Evolutionary conservation across 2,113 vertebrate genomes (phyloP), one percentile per base, ranked within the genome.

Genomic region (Amphiprion percula): DNA sequence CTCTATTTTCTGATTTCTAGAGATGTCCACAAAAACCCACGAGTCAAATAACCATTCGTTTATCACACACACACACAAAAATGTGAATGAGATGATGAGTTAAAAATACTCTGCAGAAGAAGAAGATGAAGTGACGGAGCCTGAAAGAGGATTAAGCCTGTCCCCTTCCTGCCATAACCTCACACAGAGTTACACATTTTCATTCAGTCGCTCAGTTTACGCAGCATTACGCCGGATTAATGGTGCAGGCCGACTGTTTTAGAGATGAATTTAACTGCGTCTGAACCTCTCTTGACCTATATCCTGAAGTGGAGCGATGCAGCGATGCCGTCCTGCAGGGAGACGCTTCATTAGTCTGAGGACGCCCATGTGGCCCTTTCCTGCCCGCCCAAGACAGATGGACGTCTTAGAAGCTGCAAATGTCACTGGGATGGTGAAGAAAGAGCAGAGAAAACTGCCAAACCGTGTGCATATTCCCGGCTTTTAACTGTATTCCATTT

Each of bases 201-300:
- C 85, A 90, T 87, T 90, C 86, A 88, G 87, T 75, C 64, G 1
- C 84, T 70, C 79, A 88, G 86, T 91, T 90, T 85, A 86, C 61
- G 64, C 87, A 87, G 88, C 86, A 90, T 93, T 92, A 91, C 68
- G 66, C 75, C 46, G 91, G 90, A 93, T 90, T 94, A 93, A 82
- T 74, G 78, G 80, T 52, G 85, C 79, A 75, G 82, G 55, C 83
- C 16, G 68, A 79, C 85, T 82, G 80, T 87, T 93, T 89, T 26
- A 68, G 82, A 85, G 87, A 88, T 89, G 86, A 90, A 82, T 90
- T 87, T 88, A 75, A 88, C 90, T 84, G 69, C 54, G 88, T 91
- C 90, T 90, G 87, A 92, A 88, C 88, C 86, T 84, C 87, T 88
- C 68, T 65, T 90, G 87, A 91, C 90, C 87, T 88, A 91, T 78